Percentiles rank a stretch among this genome's conserved stretches.
phyloP scores from a whole-genome alignment of 2,113 vertebrate genomes.

The Aldabrachelys gigantea region DNA sequence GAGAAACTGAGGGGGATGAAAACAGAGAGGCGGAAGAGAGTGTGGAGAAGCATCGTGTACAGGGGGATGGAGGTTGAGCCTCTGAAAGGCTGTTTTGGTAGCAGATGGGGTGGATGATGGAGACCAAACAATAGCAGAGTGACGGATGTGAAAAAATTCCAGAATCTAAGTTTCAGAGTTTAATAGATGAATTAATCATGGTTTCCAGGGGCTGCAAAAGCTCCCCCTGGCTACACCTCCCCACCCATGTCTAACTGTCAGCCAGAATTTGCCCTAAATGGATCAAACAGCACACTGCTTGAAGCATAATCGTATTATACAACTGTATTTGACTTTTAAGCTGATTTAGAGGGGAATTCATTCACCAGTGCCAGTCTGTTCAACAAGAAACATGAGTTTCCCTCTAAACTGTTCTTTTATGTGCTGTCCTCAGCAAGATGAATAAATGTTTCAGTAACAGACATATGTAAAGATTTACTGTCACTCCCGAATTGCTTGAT shows the following conservation, averaged over 20 bases:
- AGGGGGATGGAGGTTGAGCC: too few species aligned
- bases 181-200: not conserved
- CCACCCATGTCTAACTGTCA: not conserved
- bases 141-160: too few species aligned
- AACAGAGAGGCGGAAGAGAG: not conserved
- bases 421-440: not conserved
- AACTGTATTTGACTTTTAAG: not conserved
- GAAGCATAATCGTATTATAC: not conserved
- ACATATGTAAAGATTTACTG: not conserved
- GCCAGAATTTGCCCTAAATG: not conserved
- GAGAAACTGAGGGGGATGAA: too few species aligned
- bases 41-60: not conserved
- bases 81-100: too few species aligned
- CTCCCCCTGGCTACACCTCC: not conserved
- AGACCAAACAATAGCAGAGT: too few species aligned
- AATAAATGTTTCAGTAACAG: conserved; percentile 14
- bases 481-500: not conserved
- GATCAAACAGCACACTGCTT: not conserved
- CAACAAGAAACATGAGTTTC: not conserved
- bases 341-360: not conserved
- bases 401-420: not conserved
- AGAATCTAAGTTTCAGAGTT: too few species aligned
- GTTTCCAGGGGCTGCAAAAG: not conserved
- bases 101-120: too few species aligned
- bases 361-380: not conserved